phyloP scores from a whole-genome alignment of 2,113 vertebrate genomes.

The Myxocyprinus asiaticus region DNA sequence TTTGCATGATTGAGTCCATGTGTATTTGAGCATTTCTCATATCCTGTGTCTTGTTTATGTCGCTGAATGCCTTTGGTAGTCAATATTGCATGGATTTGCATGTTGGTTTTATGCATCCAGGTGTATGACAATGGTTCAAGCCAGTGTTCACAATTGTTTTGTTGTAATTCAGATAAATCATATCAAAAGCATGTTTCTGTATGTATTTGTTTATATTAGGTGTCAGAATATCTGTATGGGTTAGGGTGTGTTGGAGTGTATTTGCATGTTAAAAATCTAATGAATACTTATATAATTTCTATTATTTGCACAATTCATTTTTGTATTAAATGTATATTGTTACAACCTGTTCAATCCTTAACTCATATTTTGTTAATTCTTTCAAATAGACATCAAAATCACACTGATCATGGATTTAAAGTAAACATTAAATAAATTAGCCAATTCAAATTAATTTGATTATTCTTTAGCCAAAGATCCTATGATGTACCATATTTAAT shows the following conservation, averaged over 20 bases:
- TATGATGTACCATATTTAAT: too few species aligned
- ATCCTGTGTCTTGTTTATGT: constrained; percentile 46
- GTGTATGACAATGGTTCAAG: constrained; percentile 24
- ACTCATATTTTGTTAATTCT: not conserved
- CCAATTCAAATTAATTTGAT: too few species aligned
- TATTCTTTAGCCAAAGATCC: too few species aligned
- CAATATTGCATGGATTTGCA: constrained; percentile 44
- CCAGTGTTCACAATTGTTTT: too few species aligned
- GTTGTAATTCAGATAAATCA: too few species aligned
- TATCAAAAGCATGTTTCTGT: not conserved
- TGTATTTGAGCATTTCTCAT: constrained; percentile 55
- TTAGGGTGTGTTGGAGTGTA: too few species aligned
- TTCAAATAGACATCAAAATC: not conserved
- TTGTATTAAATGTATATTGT: not conserved
- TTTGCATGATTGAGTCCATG: constrained; percentile 59
- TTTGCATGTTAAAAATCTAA: too few species aligned
- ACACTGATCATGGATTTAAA: not conserved
- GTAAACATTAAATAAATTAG: too few species aligned
- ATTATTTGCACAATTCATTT: not conserved
- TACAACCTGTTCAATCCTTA: too few species aligned
- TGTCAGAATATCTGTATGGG: not conserved
- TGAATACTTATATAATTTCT: not conserved
- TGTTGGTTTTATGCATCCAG: constrained; percentile 44
- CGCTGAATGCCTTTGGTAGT: constrained; percentile 49
- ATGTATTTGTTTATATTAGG: not conserved